These are phyloP conservation scores for Hecatera dysodea DNA, from an alignment of 2,888 invertebrate genomes.

Conservation along the genomic window DNA sequence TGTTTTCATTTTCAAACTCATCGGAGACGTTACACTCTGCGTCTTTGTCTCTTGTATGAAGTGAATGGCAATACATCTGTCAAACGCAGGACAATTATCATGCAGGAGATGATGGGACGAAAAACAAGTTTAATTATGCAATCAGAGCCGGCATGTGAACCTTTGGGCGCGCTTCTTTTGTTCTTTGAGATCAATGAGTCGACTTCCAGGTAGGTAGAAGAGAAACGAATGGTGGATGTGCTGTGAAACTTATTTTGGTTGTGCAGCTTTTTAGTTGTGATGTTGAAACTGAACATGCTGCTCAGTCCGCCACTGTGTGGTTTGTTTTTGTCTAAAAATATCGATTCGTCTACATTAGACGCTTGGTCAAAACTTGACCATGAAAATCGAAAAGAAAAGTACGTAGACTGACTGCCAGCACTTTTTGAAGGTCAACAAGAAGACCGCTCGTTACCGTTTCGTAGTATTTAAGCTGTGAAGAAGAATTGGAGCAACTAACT, in stretches of 20 bases:
- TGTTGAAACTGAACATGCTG: background rate
- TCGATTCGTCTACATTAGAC: background rate
- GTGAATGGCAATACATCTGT: constrained; percentile 51
- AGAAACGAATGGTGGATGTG: background rate
- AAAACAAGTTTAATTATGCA: constrained; percentile 23
- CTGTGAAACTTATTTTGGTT: too few species aligned
- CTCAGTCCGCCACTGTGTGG: too few species aligned
- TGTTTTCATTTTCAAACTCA: too few species aligned
- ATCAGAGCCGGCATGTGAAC: constrained; percentile 23
- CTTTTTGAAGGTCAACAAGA: too few species aligned
- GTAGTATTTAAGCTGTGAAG: too few species aligned
- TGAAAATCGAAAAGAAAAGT: too few species aligned
- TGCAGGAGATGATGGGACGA: constrained; percentile 25
- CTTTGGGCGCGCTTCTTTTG: background rate
- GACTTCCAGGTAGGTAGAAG: background rate
- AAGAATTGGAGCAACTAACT: too few species aligned
- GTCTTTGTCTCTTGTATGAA: constrained; percentile 43
- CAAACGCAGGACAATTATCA: constrained; percentile 45
- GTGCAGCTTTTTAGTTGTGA: background rate
- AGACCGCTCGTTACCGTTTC: too few species aligned
- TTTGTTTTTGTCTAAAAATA: background rate
- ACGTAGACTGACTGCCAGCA: too few species aligned
- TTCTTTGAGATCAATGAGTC: constrained; percentile 3
- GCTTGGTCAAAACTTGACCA: too few species aligned
- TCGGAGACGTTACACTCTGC: constrained; percentile 54